phyloP scores from a whole-genome alignment of 2,797 vertebrate species.

The Graptemys geographica region DNA sequence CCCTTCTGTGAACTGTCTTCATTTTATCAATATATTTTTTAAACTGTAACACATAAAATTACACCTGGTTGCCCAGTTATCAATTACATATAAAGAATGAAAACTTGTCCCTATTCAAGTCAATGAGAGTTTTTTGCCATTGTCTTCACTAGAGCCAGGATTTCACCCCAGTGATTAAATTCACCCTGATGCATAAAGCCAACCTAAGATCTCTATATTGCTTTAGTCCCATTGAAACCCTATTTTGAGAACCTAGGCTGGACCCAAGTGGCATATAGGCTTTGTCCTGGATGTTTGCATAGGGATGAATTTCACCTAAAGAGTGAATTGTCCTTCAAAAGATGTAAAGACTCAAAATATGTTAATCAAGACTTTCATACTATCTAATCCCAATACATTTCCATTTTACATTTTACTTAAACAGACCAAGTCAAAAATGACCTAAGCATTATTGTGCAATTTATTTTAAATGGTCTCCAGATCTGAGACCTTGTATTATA shows the following conservation, averaged over 20 bases:
- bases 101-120: neutral
- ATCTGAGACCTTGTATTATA: neutral
- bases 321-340: neutral
- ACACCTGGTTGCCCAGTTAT: neutral
- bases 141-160: neutral
- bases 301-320: neutral
- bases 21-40: neutral
- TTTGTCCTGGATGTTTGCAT: constrained; percentile 1
- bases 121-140: neutral
- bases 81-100: neutral
- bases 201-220: neutral
- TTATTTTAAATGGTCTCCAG: constrained; percentile 1
- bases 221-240: neutral
- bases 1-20: neutral
- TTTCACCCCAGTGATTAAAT: neutral
- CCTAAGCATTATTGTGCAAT: constrained; percentile 13
- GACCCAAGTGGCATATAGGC: neutral
- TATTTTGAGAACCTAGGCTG: neutral
- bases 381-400: neutral
- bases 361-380: neutral
- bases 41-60: constrained; percentile 2
- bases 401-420: constrained; percentile 25
- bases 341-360: neutral
- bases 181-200: neutral
- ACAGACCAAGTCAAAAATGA: constrained; percentile 2